Evolutionary conservation across 2,113 vertebrate species (phyloP).

Genomic region (Electrona antarctica): DNA sequence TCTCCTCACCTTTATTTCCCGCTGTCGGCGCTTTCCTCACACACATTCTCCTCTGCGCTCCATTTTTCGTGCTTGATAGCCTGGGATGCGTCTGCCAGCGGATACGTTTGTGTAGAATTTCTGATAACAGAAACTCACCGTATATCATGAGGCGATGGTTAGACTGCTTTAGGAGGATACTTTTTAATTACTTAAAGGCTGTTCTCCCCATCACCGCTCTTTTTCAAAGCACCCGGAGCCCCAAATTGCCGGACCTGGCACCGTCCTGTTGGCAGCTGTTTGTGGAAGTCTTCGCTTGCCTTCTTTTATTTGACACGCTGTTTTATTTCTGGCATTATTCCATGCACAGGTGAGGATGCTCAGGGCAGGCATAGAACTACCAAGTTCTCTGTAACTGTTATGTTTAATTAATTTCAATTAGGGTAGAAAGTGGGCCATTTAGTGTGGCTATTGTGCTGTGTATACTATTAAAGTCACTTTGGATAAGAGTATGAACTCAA

Average conservation of each 20-base stretch:
- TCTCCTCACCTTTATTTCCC: conserved; percentile 57
- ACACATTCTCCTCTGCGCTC: conserved; percentile 69
- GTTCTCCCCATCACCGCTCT: conserved; percentile 66
- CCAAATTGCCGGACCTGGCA: conserved; percentile 43
- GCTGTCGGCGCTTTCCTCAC: conserved; percentile 59
- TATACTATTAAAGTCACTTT: too few species aligned
- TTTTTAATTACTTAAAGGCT: conserved; percentile 51
- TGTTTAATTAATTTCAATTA: too few species aligned
- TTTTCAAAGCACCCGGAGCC: conserved; percentile 38
- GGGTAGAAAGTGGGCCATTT: too few species aligned
- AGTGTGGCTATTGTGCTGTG: too few species aligned
- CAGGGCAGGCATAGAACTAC: too few species aligned
- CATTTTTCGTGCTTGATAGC: conserved; percentile 71
- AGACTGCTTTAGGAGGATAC: conserved; percentile 57
- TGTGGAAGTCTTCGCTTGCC: conserved; percentile 58
- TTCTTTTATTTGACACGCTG: conserved; percentile 76
- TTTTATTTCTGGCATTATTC: conserved; percentile 72
- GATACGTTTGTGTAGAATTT: conserved; percentile 64
- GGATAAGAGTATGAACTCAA: too few species aligned
- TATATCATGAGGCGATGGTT: conserved; percentile 42
- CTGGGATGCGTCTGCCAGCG: conserved; percentile 41
- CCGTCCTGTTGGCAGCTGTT: conserved; percentile 62
- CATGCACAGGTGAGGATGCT: conserved; percentile 73
- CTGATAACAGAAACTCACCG: conserved; percentile 24
- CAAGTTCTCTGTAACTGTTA: too few species aligned